Evolutionary conservation across 1,140 invertebrate genomes (phyloP).

Genomic region (Rhynchophorus ferrugineus): DNA sequence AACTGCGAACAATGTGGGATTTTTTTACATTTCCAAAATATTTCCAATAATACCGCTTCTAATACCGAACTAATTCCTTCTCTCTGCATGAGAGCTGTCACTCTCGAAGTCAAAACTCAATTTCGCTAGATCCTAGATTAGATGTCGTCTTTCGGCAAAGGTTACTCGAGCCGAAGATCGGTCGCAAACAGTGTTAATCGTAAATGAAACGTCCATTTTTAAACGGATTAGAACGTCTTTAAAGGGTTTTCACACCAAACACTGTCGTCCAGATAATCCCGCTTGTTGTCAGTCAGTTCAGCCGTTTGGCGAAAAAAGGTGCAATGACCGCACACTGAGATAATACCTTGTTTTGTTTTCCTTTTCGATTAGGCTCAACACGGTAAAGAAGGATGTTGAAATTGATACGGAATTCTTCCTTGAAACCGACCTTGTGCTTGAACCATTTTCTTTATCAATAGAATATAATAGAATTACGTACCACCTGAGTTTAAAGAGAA

Average conservation of each 20-base stretch:
- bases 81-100: not conserved
- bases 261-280: not conserved
- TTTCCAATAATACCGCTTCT: too few species aligned
- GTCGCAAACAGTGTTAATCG: not conserved
- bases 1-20: too few species aligned
- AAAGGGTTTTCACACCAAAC: not conserved
- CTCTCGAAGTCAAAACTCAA: not conserved
- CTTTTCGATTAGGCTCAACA: not conserved
- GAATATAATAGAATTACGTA: too few species aligned
- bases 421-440: too few species aligned
- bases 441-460: too few species aligned
- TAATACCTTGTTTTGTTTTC: not conserved
- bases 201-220: not conserved
- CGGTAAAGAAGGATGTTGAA: not conserved
- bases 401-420: not conserved
- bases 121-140: too few species aligned
- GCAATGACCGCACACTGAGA: not conserved
- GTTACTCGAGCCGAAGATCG: not conserved
- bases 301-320: not conserved
- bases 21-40: too few species aligned
- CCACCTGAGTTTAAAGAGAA: too few species aligned
- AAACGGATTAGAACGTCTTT: not conserved
- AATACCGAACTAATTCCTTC: not conserved
- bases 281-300: not conserved
- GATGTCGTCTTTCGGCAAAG: too few species aligned